Conservation (phyloP, 2,888 invertebrate genomes). For the Coleophora deauratella region DNA sequence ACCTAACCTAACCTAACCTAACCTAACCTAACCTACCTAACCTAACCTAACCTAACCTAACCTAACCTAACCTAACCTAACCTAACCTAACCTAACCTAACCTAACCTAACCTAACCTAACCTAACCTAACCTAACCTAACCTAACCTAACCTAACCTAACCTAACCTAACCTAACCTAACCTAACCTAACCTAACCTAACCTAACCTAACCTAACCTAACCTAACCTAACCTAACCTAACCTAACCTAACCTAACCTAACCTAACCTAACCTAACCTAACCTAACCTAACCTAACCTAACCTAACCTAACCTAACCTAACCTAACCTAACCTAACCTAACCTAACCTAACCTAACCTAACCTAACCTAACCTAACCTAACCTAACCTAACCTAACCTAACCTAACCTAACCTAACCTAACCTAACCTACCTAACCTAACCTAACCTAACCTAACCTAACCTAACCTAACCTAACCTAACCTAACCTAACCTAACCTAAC, state of each 20-base stretch:
- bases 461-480: too few relatives aligned
- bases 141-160: slow-evolving; percentile 10
- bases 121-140: slow-evolving; percentile 11
- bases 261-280: slow-evolving; percentile 12
- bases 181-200: slow-evolving; percentile 11
- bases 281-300: slow-evolving; percentile 13
- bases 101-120: slow-evolving; percentile 14
- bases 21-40: slow-evolving; percentile 10
- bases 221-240: slow-evolving; percentile 12
- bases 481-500: too few relatives aligned
- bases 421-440: slow-evolving; percentile 22
- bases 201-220: slow-evolving; percentile 12
- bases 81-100: slow-evolving; percentile 12
- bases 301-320: slow-evolving; percentile 14
- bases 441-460: too few relatives aligned
- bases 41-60: slow-evolving; percentile 12
- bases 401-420: slow-evolving; percentile 18
- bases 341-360: slow-evolving; percentile 24
- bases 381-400: slow-evolving; percentile 22
- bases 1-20: slow-evolving; percentile 11
- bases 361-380: slow-evolving; percentile 23
- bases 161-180: slow-evolving; percentile 11
- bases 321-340: slow-evolving; percentile 24
- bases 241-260: slow-evolving; percentile 13
- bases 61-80: slow-evolving; percentile 13